Conservation (phyloP, 2,888 invertebrate genomes). For the Neria commutata region DNA sequence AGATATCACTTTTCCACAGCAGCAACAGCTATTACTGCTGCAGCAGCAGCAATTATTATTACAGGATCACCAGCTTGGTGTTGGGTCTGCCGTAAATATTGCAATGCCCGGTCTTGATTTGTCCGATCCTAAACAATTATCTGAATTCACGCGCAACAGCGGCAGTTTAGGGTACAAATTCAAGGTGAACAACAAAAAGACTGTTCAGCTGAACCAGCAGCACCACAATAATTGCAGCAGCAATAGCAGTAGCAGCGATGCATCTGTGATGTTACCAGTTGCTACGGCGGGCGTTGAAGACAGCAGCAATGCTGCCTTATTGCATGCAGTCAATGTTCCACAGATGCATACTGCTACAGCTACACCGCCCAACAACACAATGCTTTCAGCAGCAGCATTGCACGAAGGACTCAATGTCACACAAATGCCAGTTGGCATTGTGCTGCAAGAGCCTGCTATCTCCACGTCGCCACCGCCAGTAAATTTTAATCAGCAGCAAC, state of each 20-base stretch:
- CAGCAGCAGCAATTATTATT: conserved; percentile 33
- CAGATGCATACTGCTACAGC: too few relatives aligned
- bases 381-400: conserved; percentile 10
- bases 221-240: background rate
- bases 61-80: conserved; percentile 33
- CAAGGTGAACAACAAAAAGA: conserved; percentile 65
- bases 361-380: background rate
- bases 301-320: conserved; percentile 15
- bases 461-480: conserved; percentile 20
- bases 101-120: conserved; percentile 80
- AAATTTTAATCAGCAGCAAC: conserved; percentile 18
- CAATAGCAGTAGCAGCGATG: background rate
- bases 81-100: conserved; percentile 4
- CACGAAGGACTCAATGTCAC: background rate
- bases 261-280: background rate
- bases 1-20: background rate
- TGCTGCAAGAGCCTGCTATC: conserved; percentile 22
- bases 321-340: conserved; percentile 12
- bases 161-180: conserved; percentile 69
- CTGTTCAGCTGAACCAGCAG: background rate
- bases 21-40: conserved; percentile 34
- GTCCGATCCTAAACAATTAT: conserved; percentile 90
- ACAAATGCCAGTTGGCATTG: conserved; percentile 23
- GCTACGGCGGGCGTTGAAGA: conserved; percentile 11
- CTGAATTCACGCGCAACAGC: conserved; percentile 92